Evolutionary conservation across 2,888 invertebrate species (phyloP), one percentile per base, ranked within the genome.

Genomic region (Pasiphila rectangulata): DNA sequence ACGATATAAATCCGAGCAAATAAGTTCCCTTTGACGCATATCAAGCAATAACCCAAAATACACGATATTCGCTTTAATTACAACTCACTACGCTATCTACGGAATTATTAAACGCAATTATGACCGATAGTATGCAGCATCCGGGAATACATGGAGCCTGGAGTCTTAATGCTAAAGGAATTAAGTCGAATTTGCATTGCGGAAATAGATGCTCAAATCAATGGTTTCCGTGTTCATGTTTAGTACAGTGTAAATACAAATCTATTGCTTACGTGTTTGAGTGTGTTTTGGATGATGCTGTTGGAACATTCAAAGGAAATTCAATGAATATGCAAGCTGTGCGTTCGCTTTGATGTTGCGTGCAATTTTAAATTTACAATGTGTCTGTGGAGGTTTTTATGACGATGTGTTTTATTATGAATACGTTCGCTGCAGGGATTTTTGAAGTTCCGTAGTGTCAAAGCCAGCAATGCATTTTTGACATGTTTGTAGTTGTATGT

Each of bases 271-370:
- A 9, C 10, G 9, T 15, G 9, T 10, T 40, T 39, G 10, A 10
- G 39, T 24, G 17, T 21, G 29, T 29, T 12, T 42, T 24, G 35
- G 9, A 15, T 32, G 13, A 13, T 35, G 41, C 25, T 20, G 9
- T n/a, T 6, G 9, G 4, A 7, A 35, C 19, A 7, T 44, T 23
- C 39, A 44, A 44, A 49, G 39, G 30, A 39, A 39, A 39, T 44
- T 35, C 23, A 24, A 44, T 49, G 43, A 44, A 44, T 43, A 43
- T 44, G 39, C 20, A 24, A 44, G 17, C 12, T 12, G 27, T 39
- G 27, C 23, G n/a, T 25, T 4, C 46, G 21, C 46, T 41, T 41
- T 41, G 30, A 35, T 12, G 25, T 30, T 21, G n/a, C 17, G 41
- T 6, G 7, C 10, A 16, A 30, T 40, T 46, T 47, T 30, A 15